Conservation (phyloP, 2,797 vertebrate genomes). For the Simalia tracyae region DNA sequence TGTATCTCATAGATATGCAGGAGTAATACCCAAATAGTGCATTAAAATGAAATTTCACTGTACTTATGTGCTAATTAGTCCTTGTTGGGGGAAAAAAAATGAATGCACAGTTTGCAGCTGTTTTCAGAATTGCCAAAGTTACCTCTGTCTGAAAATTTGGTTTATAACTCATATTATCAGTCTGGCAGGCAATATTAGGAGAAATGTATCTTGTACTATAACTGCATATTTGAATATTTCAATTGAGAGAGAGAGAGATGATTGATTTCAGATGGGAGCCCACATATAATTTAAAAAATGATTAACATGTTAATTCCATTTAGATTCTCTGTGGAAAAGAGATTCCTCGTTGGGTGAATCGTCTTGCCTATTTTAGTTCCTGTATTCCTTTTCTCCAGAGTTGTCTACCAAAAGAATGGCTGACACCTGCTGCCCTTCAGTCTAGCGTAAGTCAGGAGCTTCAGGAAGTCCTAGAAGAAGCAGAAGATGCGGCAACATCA, state of each 20-base stretch:
- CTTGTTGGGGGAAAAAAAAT: not conserved
- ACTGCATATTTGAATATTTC: not conserved
- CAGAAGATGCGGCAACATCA: conserved; percentile 89
- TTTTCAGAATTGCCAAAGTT: not conserved
- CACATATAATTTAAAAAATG: conserved; percentile 19
- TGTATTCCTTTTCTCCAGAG: conserved; percentile 99
- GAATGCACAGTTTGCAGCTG: not conserved
- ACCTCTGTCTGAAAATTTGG: not conserved
- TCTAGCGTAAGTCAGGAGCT: conserved; percentile 98
- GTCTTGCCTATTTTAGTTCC: conserved; percentile 98
- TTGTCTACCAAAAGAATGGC: conserved; percentile 98
- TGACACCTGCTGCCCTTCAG: conserved; percentile 96
- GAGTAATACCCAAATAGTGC: too few species aligned
- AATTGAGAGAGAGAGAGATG: not conserved
- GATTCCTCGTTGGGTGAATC: conserved; percentile 98
- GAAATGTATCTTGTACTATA: not conserved
- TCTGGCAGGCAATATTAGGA: not conserved
- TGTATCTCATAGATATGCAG: too few species aligned
- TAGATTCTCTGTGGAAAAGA: conserved; percentile 97
- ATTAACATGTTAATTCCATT: conserved; percentile 20
- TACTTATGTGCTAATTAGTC: not conserved
- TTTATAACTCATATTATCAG: not conserved
- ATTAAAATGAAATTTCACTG: not conserved
- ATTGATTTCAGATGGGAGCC: not conserved
- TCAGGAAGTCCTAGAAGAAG: conserved; percentile 88